phyloP scores from a whole-genome alignment of 2,797 vertebrate genomes.

The Epinephelus malabaricus region DNA sequence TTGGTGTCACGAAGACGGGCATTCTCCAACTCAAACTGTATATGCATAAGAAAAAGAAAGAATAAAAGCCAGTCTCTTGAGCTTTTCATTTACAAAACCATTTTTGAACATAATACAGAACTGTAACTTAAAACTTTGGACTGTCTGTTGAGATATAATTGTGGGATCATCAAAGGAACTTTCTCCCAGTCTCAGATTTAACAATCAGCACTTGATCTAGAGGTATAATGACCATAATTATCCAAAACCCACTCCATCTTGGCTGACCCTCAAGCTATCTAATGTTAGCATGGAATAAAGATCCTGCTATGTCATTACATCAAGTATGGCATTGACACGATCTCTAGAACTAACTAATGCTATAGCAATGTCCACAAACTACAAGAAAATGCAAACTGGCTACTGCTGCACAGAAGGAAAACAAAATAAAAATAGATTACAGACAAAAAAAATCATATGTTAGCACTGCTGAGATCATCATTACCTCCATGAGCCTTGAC shows the following conservation, averaged over 20 bases:
- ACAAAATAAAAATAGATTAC: too few species aligned
- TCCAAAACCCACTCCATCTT: neutral
- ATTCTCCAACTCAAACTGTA: constrained; percentile 92
- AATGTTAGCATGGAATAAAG: neutral
- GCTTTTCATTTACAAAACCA: constrained; percentile 3
- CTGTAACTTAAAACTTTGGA: neutral
- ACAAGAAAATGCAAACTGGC: neutral
- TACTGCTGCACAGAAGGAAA: neutral
- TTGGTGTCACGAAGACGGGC: constrained; percentile 89
- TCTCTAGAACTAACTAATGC: neutral
- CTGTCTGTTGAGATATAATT: neutral
- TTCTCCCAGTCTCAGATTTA: neutral
- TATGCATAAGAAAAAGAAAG: neutral
- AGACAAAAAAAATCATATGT: neutral
- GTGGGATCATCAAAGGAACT: neutral
- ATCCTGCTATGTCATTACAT: neutral
- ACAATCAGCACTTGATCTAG: neutral
- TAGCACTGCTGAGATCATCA: neutral
- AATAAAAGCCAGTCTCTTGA: neutral
- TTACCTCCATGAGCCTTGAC: constrained; percentile 91
- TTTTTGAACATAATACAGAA: neutral
- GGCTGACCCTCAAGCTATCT: neutral
- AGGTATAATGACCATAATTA: neutral
- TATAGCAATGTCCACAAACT: neutral
- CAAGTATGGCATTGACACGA: neutral